phyloP scores from a whole-genome alignment of 1,140 invertebrate genomes.

The Meteorus sp. region DNA sequence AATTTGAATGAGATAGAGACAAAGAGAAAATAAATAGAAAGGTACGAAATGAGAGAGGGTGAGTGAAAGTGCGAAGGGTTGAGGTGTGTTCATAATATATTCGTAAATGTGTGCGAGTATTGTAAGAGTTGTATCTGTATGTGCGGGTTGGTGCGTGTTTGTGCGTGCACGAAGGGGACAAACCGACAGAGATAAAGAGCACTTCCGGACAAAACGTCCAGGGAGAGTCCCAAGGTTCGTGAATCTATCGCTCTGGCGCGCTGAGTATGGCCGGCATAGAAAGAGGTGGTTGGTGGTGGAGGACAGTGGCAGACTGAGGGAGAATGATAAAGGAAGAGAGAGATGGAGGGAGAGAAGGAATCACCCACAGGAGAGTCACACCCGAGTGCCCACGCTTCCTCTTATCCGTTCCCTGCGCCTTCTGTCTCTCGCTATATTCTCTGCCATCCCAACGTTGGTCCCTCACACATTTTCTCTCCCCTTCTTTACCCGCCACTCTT shows the following conservation, averaged over 20 bases:
- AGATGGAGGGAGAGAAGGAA: slow-evolving; percentile 41
- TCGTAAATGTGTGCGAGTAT: too few relatives aligned
- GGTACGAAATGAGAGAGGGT: slow-evolving; percentile 1
- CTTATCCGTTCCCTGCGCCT: slow-evolving; percentile 45
- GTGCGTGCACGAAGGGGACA: slow-evolving; percentile 49
- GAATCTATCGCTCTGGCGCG: slow-evolving; percentile 35
- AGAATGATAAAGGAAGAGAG: background rate
- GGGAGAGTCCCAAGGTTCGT: slow-evolving; percentile 39
- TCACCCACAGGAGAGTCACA: slow-evolving; percentile 56
- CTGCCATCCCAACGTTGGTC: slow-evolving; percentile 20
- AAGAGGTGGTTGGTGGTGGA: too few relatives aligned
- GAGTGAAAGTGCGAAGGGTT: slow-evolving; percentile 5
- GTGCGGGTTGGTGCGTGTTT: slow-evolving; percentile 20
- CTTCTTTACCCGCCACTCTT: slow-evolving; percentile 26
- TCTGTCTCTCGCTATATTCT: slow-evolving; percentile 25
- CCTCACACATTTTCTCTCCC: slow-evolving; percentile 21
- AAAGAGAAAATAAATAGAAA: slow-evolving; percentile 10
- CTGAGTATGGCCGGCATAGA: slow-evolving; percentile 19
- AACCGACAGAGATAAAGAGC: slow-evolving; percentile 59
- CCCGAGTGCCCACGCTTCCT: slow-evolving; percentile 59
- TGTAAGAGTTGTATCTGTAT: too few relatives aligned
- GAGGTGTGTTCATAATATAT: too few relatives aligned
- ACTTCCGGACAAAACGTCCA: slow-evolving; percentile 52
- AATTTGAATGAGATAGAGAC: too few relatives aligned
- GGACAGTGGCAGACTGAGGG: slow-evolving; percentile 8